A percentile compares a stretch with the other conserved stretches of the same genome.
Conservation (phyloP, 2,113 vertebrate genomes). For the Amblyornis subalaris region DNA sequence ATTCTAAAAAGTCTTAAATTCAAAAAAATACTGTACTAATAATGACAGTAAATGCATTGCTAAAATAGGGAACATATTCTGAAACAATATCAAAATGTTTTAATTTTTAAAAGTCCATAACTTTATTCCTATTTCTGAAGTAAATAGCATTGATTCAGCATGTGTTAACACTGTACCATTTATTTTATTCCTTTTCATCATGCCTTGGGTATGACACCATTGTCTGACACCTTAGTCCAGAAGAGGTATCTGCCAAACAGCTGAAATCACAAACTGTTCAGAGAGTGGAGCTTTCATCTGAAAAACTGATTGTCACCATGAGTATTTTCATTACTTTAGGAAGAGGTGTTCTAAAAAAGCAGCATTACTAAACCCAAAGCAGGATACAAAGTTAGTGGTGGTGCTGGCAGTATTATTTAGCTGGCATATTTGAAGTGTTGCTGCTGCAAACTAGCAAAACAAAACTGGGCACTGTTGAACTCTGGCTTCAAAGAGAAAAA, state of each 20-base stretch:
- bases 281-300: slow-evolving; percentile 51
- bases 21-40: not conserved
- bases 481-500: not conserved
- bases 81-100: not conserved
- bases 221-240: not conserved
- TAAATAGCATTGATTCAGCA: not conserved
- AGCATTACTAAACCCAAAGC: not conserved
- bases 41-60: not conserved
- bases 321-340: not conserved
- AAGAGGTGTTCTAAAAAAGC: not conserved
- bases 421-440: not conserved
- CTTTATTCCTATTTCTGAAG: not conserved
- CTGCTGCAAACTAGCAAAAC: not conserved
- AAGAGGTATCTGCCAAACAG: not conserved
- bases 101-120: not conserved
- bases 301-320: not conserved
- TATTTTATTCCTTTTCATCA: not conserved
- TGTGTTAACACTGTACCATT: not conserved
- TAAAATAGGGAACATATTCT: not conserved
- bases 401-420: not conserved
- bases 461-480: not conserved
- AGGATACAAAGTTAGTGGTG: not conserved
- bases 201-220: not conserved
- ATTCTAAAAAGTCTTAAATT: not conserved
- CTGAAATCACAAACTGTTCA: slow-evolving; percentile 5